Evolutionary conservation across 2,113 vertebrate genomes (phyloP).

Genomic region (Phaethon lepturus): DNA sequence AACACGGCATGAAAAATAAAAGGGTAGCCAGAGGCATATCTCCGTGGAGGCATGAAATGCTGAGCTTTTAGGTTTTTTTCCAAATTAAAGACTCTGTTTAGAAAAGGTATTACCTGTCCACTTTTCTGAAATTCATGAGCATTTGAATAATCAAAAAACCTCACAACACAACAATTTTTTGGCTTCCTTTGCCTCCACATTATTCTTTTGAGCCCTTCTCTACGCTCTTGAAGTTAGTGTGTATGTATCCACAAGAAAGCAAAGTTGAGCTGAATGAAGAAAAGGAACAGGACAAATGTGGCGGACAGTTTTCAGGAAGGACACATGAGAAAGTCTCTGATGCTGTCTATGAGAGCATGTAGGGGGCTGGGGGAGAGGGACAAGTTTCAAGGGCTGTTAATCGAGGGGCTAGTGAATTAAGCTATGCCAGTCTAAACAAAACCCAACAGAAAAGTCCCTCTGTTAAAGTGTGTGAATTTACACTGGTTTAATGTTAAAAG

Average conservation of each 20-base stretch:
- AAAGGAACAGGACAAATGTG: neutral
- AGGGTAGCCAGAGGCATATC: constrained; percentile 52
- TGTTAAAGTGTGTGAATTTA: neutral
- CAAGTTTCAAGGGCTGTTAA: neutral
- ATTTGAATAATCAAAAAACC: neutral
- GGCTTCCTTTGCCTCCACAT: neutral
- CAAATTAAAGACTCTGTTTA: constrained; percentile 58
- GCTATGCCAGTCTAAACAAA: neutral
- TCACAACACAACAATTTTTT: neutral
- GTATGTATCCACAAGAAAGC: neutral
- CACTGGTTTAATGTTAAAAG: neutral
- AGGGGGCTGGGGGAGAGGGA: neutral
- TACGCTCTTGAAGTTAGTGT: neutral
- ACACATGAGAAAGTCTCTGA: neutral
- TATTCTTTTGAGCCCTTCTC: neutral
- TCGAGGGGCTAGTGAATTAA: neutral
- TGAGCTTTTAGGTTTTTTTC: constrained; percentile 59
- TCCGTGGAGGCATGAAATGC: constrained; percentile 47
- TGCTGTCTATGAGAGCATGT: neutral
- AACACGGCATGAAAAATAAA: constrained; percentile 57
- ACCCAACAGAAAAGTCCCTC: neutral
- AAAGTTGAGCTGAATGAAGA: neutral
- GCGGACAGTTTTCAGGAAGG: neutral
- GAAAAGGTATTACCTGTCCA: constrained; percentile 51
- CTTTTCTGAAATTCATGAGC: constrained; percentile 19